Evolutionary conservation across 2,797 vertebrate species (phyloP).

Genomic region (Agapornis canus): DNA sequence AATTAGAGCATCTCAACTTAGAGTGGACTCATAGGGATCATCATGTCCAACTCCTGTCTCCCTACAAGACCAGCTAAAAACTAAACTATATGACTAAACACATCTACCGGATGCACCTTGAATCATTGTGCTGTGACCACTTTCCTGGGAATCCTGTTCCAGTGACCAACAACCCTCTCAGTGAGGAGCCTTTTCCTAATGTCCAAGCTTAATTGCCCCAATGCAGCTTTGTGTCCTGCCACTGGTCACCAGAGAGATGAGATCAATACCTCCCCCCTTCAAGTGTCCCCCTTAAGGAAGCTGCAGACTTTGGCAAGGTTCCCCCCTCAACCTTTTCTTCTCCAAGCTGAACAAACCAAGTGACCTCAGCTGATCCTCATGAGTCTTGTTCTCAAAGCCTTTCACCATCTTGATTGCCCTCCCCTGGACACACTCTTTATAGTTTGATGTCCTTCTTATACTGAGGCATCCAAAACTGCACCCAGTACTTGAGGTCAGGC

Average conservation of each 20-base stretch:
- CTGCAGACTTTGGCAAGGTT: neutral
- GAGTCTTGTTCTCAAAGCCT: neutral
- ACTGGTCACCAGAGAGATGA: neutral
- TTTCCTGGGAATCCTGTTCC: neutral
- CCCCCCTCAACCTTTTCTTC: neutral
- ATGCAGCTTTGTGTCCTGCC: neutral
- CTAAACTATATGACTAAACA: neutral
- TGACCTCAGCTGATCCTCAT: neutral
- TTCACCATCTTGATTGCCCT: neutral
- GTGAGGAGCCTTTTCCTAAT: neutral
- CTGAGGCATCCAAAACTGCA: neutral
- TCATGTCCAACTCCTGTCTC: neutral
- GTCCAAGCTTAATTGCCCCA: neutral
- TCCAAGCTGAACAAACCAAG: neutral
- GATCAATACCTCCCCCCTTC: neutral
- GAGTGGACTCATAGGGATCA: neutral
- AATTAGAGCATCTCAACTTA: neutral
- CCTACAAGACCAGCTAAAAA: neutral
- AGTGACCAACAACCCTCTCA: neutral
- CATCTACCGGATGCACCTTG: neutral
- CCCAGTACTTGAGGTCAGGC: rapidly evolving
- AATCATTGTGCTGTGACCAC: neutral
- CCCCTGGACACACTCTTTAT: neutral
- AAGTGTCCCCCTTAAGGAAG: neutral
- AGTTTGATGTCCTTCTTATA: neutral